Conservation (phyloP, 2,113 vertebrate species). For the Strigops habroptila region DNA sequence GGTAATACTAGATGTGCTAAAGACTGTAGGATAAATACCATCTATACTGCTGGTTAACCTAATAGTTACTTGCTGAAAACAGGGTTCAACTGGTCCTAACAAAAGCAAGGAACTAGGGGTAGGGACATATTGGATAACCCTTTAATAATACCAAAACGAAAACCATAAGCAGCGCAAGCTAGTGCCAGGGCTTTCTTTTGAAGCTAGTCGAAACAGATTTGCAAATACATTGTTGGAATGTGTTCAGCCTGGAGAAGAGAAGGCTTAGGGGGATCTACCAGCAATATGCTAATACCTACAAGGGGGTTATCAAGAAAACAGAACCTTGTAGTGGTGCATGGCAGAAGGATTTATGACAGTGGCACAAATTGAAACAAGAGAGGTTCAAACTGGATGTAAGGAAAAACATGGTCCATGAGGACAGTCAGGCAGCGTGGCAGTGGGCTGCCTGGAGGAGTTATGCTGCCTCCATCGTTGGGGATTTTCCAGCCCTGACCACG, state of each 20-base stretch:
- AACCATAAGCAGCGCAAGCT: not conserved
- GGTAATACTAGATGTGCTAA: not conserved
- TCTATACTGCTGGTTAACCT: not conserved
- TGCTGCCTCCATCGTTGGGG: not conserved
- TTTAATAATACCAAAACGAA: not conserved
- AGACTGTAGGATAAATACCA: not conserved
- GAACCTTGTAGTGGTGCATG: not conserved
- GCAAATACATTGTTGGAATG: not conserved
- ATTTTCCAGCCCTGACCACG: not conserved
- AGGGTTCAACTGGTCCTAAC: not conserved
- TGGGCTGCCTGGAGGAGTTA: not conserved
- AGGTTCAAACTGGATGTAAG: not conserved
- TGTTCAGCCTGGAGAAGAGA: not conserved
- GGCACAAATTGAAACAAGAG: not conserved
- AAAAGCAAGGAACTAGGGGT: not conserved
- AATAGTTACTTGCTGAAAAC: not conserved
- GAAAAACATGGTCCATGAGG: not conserved
- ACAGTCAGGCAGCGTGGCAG: not conserved
- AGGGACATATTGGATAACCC: not conserved
- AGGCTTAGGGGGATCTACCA: not conserved
- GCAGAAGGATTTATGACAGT: not conserved
- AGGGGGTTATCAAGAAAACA: not conserved
- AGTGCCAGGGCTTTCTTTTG: not conserved
- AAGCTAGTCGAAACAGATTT: conserved; percentile 9
- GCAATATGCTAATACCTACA: not conserved